Evolutionary conservation across 2,888 invertebrate species (phyloP), one percentile per base, ranked within the genome.

Genomic region (Tuta absoluta): DNA sequence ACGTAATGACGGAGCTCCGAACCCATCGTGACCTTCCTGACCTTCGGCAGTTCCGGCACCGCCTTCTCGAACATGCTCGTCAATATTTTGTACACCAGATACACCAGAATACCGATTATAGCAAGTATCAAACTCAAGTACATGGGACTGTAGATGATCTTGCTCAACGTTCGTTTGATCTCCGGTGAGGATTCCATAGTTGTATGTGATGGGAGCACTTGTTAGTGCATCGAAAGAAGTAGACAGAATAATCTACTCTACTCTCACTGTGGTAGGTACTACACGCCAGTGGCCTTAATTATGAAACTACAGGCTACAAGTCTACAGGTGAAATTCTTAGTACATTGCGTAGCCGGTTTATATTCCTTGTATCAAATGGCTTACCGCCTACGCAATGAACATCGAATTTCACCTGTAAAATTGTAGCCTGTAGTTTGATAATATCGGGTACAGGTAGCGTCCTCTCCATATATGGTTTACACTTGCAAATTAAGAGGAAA

Each of bases 1-100:
- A 99, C 97, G 83, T 95, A 98, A 72, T 95, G 93, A 72, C 94
- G 94, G 70, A 99, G 90, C 85, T 99, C 98, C 74, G 96, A 94
- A 51, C 97, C 92, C 3, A 97, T 97, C 92, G 99, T 97, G 84
- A 99, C 99, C 76, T 94, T 94, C 74, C 97, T 95, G 79, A 98
- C 80, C 87, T 96, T 97, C 12, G 98, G 97, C 72, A 98, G 79
- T 63, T 86, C 82, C 45, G 84, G 78, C 56, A 70, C 71, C 53
- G 81, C 76, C 63, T 77, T 82, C 56, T 76, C 77, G 67, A 86
- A 86, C 72, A 86, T 92, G 74, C 83, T 90, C 73, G 89, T 91
- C 68, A 93, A 84, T 72, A 96, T 94, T 88, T 95, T 95, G 78
- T 95, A 95, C 64, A 94, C 84, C 71, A 96, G 91, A n/a, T n/a